Percentiles rank a stretch among this genome's conserved stretches.
These are phyloP conservation scores for Rhabdophis nuchalis DNA, from an alignment of 2,797 vertebrate genomes.

Conservation along the genomic window DNA sequence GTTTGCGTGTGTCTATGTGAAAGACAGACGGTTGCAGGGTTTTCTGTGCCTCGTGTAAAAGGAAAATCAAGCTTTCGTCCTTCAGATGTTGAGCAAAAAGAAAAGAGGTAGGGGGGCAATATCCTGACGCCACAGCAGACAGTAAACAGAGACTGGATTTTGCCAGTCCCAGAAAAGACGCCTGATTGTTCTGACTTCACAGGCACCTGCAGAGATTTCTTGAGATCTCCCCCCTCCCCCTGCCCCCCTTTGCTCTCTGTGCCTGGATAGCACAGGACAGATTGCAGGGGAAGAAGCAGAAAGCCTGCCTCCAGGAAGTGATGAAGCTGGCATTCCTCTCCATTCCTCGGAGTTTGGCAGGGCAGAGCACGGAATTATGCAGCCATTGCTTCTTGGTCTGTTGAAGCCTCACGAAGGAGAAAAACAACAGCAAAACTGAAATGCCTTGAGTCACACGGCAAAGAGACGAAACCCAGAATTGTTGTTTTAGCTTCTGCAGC, in stretches of 20 bases:
- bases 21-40: background rate
- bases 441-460: background rate
- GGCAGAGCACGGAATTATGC: background rate
- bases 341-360: background rate
- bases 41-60: background rate
- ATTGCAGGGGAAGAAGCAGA: constrained; percentile 33
- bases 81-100: constrained; percentile 1
- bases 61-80: background rate
- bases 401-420: background rate
- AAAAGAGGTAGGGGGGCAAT: background rate
- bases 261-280: background rate
- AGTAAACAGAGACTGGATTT: constrained; percentile 2
- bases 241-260: constrained; percentile 1
- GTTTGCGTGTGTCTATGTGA: background rate
- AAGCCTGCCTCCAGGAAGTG: background rate
- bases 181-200: background rate
- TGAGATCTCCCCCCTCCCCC: background rate
- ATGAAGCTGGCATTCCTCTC: background rate
- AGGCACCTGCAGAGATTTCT: constrained; percentile 7
- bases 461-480: background rate
- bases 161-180: background rate
- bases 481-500: constrained; percentile 21
- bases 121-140: background rate
- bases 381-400: constrained; percentile 13
- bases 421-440: background rate